Base-by-base conservation (phyloP, 1,140 invertebrate genomes). In the Neotoxoptera formosana region DNA sequence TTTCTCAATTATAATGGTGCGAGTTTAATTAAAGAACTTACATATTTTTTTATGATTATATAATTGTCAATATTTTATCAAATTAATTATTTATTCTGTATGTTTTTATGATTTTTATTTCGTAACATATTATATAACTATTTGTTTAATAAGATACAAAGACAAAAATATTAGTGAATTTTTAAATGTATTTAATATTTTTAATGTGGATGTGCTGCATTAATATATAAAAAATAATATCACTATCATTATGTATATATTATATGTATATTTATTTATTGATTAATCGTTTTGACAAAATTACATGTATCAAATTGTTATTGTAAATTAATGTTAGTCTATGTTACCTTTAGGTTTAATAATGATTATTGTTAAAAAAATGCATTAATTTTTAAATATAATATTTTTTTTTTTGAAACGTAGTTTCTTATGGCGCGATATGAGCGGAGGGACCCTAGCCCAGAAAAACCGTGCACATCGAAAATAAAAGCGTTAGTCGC, bases 291-390 rank as follows among this genome's bases (percentile, higher is more conserved):
- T 86, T 51, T 48, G 47, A 88, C 17, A 48, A 48, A 88, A 48
- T 51, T n/a, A 48, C 51, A 88, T 88, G n/a, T n/a, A 47, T 87
- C 17, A 88, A 34, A 88, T 51, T 48, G 7, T 88, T 88, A 34
- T 88, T 88, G 25, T 88, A 48, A 8, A 25, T 83, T 36, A 36
- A 36, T 83, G 7, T 81, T 67, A 67, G 14, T 67, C n/a, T 76
- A 76, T 76, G 60, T 76, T 76, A 76, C 60, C 60, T 76, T n/a
- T 76, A n/a, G n/a, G 60, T 34, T 76, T 76, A 76, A 76, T n/a
- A 76, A n/a, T 76, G 17, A 76, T 76, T n/a, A n/a, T 67, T 76
- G 60, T 76, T 83, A 86, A 25, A 84, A 84, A 84, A 84, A 30
- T 84, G 3, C 9, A 41, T 87, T 45, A 1, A 41, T 30, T 84